Evolutionary conservation across 2,888 invertebrate species (phyloP), one percentile per base, ranked within the genome.

Genomic region (Parascotia fuliginaria): DNA sequence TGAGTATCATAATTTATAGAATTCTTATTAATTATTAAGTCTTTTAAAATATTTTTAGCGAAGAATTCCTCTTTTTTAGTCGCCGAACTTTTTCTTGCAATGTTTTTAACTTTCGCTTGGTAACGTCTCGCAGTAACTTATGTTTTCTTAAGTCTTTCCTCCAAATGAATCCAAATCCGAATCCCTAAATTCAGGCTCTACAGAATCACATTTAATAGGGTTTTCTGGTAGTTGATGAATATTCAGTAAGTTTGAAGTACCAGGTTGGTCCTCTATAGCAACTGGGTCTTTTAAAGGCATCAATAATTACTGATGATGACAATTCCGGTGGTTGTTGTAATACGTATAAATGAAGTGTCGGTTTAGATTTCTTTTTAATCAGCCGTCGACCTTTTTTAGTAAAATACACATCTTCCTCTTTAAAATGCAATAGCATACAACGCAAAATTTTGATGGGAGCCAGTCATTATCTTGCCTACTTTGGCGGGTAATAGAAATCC

Each of bases 361-460:
- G 32, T 13, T 13, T 32, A 7, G 32, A 32, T 32, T 3, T 32
- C 9, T 32, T 32, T 32, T 14, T 32, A 13, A 32, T 13, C 13
- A 32, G 6, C 9, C 32, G 31, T 15, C 51, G 51, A 28, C 48
- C 56, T 27, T 48, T 52, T 32, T 28, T 24, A n/a, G 48, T 52
- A 6, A 46, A 42, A 15, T 52, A 52, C 4, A 42, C n/a, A 15
- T 56, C 52, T 4, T 48, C 36, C 2, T 52, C 42, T 27, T 32
- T 15, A 22, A 56, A 56, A 42, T 56, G 56, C 33, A 42, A 44
- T 31, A 56, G 28, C 56, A 56, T 2, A 56, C 42, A 11, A 56
- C 47, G n/a, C 48, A 56, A 45, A 45, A 56, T 28, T 56, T 51
- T 27, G 48, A 48, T n/a, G 45, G 44, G 16, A 19, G 33, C 56